Evolutionary conservation across 1,140 invertebrate species (phyloP).

Genomic region (Drosophila takahashii): DNA sequence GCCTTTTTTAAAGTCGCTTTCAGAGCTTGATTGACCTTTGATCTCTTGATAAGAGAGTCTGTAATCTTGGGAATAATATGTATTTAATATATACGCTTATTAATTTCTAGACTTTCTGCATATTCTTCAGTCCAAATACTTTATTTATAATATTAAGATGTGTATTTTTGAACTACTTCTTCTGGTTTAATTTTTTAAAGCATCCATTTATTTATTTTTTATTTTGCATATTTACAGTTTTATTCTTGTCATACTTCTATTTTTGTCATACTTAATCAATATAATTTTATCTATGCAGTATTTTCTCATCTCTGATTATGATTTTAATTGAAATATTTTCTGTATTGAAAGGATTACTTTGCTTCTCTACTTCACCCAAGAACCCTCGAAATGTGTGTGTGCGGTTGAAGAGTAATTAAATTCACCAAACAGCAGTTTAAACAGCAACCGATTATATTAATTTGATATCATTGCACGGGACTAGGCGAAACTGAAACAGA

Average conservation of each 20-base stretch:
- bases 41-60: constrained; percentile 1
- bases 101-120: background rate
- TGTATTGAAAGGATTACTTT: too few species aligned
- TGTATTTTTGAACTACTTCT: too few species aligned
- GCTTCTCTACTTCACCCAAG: background rate
- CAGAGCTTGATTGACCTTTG: constrained; percentile 22
- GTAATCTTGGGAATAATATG: background rate
- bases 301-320: too few species aligned
- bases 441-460: constrained; percentile 51
- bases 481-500: background rate
- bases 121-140: background rate
- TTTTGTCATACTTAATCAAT: too few species aligned
- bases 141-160: too few species aligned
- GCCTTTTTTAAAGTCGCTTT: background rate
- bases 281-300: too few species aligned
- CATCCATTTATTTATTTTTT: too few species aligned
- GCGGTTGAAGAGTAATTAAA: constrained; percentile 42
- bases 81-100: too few species aligned
- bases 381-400: background rate
- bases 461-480: constrained; percentile 39
- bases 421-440: constrained; percentile 41
- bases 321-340: too few species aligned
- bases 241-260: too few species aligned
- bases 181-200: too few species aligned
- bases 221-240: too few species aligned